phyloP scores from a whole-genome alignment of 1,140 invertebrate species.

The Heterodera carotae region DNA sequence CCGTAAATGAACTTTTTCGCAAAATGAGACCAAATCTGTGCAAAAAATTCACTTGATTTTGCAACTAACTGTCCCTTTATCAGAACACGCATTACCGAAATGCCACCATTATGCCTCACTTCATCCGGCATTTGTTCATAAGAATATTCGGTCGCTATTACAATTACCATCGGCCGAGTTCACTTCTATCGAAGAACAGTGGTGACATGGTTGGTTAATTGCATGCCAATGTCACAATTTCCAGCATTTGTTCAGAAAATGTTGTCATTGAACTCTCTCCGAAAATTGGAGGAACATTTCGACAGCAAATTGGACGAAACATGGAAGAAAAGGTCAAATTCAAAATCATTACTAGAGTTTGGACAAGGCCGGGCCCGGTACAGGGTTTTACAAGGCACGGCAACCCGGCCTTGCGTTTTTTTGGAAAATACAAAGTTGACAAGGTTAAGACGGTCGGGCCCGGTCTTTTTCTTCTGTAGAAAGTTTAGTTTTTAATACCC shows the following conservation, averaged over 20 bases:
- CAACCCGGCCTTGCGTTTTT: no score
- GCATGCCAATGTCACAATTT: neutral
- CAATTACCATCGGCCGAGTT: slow-evolving; percentile 42
- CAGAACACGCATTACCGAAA: slow-evolving; percentile 88
- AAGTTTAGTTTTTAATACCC: no score
- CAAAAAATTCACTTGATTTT: no score
- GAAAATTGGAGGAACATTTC: slow-evolving; percentile 47
- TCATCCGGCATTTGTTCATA: slow-evolving; percentile 86
- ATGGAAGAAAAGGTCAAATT: neutral
- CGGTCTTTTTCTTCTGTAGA: no score
- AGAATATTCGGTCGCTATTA: slow-evolving; percentile 73
- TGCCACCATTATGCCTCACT: slow-evolving; percentile 82
- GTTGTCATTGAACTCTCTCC: slow-evolving; percentile 38
- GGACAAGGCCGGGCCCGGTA: no score
- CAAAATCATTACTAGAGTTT: no score
- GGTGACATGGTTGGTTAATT: neutral
- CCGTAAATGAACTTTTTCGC: no score
- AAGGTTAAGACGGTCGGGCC: no score
- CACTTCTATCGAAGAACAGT: slow-evolving; percentile 24
- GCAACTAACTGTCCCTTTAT: no score
- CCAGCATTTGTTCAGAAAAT: slow-evolving; percentile 41
- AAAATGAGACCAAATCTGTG: no score
- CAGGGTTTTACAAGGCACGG: no score
- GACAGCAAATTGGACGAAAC: slow-evolving; percentile 18
- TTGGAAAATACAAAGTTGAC: no score